Percentiles rank a stretch among this genome's conserved stretches.
These are phyloP conservation scores for Protosalanx chinensis DNA, from an alignment of 2,797 vertebrate species.

Conservation along the genomic window DNA sequence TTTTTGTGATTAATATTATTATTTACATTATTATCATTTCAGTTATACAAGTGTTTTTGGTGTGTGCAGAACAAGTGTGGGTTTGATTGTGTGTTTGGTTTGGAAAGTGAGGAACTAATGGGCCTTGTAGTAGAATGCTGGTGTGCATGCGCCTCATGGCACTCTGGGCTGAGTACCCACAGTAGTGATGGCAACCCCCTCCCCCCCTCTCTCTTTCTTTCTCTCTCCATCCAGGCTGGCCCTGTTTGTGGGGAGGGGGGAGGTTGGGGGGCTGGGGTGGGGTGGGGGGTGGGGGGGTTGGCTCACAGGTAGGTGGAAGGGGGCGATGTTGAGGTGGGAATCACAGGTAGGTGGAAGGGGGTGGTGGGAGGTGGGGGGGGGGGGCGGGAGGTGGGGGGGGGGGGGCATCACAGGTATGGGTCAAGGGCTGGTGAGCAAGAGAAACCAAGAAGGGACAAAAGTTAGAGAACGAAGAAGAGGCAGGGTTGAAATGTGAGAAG, in stretches of 20 bases:
- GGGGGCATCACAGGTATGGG: slow-evolving; percentile 21
- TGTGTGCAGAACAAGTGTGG: slow-evolving; percentile 60
- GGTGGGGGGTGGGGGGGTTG: too few species aligned
- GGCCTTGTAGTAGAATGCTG: slow-evolving; percentile 76
- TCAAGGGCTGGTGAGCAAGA: slow-evolving; percentile 7
- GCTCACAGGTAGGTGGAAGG: too few species aligned
- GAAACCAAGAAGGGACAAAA: slow-evolving; percentile 16
- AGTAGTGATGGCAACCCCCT: slow-evolving; percentile 20
- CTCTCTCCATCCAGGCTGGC: slow-evolving; percentile 79
- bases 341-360: too few species aligned
- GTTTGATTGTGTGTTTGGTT: slow-evolving; percentile 75
- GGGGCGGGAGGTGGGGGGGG: slow-evolving; percentile 16
- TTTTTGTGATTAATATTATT: slow-evolving; percentile 76
- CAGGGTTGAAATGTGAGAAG: slow-evolving; percentile 35
- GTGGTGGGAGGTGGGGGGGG: neutral
- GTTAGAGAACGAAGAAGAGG: slow-evolving; percentile 25
- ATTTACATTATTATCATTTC: slow-evolving; percentile 51
- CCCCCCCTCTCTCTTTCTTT: slow-evolving; percentile 26
- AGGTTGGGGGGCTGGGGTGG: neutral
- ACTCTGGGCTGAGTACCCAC: slow-evolving; percentile 66
- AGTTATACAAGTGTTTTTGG: slow-evolving; percentile 54
- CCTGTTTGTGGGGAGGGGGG: slow-evolving; percentile 63
- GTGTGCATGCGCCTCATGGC: slow-evolving; percentile 67
- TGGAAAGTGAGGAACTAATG: slow-evolving; percentile 60
- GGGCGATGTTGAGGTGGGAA: too few species aligned